Base-by-base conservation (phyloP, 2,888 invertebrate species). In the Hedya salicella region DNA sequence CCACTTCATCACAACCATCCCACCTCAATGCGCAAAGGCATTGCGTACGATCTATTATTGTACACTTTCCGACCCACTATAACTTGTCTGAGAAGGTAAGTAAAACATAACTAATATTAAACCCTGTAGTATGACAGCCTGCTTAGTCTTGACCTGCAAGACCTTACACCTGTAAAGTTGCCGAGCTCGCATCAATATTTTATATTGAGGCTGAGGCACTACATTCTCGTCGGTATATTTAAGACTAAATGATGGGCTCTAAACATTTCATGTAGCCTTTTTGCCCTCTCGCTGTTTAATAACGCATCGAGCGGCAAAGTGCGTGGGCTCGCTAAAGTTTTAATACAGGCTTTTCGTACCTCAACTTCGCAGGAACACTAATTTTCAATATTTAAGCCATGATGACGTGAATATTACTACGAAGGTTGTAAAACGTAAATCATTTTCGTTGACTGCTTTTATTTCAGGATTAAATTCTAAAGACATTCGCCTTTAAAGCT, bases 271-370 rank as follows among this genome's bases (percentile, higher is more conserved):
- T 49, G 60, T 61, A 66, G 66, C 48, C 59, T 53, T 66, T 61
- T 66, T 61, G 53, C 53, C 48, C 40, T 19, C 16, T 60, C 65
- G 39, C 39, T 32, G 16, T 54, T 62, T 65, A 50, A 70, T 39
- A 53, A 66, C 68, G 59, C 48, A 46, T 53, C 68, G 63, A 61
- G 54, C 50, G 40, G 14, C 50, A 46, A 42, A 57, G 49, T 56
- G 81, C 81, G 83, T 83, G 81, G 83, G 82, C 68, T 71, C 71
- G 75, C 75, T 72, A 75, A 56, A 77, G 77, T 79, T 79, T 64
- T 75, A 77, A 78, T 77, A 78, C 78, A 76, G 70, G 79, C 77
- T 74, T 78, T 75, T 81, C 75, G 74, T 78, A 78, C 79, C 77
- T 75, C 76, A 76, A 77, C 75, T 32, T 21, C 40, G n/a, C 32